Evolutionary conservation across 1,140 invertebrate species (phyloP).

Genomic region (Coelopa frigida): DNA sequence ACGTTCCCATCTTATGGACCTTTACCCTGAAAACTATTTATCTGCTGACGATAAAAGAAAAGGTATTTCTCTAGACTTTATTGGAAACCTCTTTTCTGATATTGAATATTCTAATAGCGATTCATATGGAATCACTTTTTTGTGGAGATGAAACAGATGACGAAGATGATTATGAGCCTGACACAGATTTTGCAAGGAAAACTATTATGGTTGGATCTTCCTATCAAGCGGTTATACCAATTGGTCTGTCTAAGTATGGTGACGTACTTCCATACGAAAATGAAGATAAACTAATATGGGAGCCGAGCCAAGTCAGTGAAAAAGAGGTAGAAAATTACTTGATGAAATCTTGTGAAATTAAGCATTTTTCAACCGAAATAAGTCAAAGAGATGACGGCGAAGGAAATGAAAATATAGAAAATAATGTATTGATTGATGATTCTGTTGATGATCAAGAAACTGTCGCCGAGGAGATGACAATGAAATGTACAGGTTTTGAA

Average conservation of each 20-base stretch:
- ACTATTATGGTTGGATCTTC: conserved; percentile 94
- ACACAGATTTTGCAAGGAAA: conserved; percentile 50
- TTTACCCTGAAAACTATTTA: conserved; percentile 37
- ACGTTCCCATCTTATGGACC: conserved; percentile 31
- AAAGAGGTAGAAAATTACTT: conserved; percentile 76
- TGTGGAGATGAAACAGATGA: conserved; percentile 69
- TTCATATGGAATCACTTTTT: conserved; percentile 55
- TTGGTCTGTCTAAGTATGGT: conserved; percentile 83
- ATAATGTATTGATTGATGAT: not conserved
- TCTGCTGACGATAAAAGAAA: not conserved
- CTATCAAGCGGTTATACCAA: conserved; percentile 89
- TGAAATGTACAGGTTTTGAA: too few species aligned
- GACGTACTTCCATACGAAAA: conserved; percentile 93
- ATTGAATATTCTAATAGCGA: conserved; percentile 37
- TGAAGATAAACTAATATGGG: conserved; percentile 92
- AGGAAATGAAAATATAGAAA: not conserved
- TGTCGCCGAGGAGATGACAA: conserved; percentile 7
- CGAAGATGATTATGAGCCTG: conserved; percentile 69
- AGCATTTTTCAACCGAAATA: conserved; percentile 1
- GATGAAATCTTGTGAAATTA: conserved; percentile 41
- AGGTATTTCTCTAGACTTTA: conserved; percentile 26
- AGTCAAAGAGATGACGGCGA: not conserved
- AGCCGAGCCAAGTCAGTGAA: conserved; percentile 69
- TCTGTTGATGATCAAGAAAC: not conserved
- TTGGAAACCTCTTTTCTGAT: too few species aligned